Conservation (phyloP, 2,113 vertebrate species). For the Delphinus delphis region DNA sequence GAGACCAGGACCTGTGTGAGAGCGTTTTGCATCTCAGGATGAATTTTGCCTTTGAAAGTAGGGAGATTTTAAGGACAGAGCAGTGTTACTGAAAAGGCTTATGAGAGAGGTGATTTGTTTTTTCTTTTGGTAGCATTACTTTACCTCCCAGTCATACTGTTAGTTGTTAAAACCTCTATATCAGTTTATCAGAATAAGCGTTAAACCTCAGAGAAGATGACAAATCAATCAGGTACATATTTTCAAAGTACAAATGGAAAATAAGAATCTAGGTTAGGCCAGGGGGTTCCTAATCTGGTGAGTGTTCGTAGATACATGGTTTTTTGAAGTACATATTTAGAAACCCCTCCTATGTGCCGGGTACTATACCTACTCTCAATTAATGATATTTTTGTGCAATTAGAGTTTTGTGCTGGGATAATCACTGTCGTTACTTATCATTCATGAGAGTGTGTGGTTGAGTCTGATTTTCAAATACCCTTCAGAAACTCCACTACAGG, state of each 20-base stretch:
- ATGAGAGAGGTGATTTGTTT: background rate
- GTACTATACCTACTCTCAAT: background rate
- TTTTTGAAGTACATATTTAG: background rate
- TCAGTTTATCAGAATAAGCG: constrained; percentile 72
- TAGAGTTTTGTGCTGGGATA: background rate
- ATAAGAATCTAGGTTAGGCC: constrained; percentile 42
- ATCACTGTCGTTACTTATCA: background rate
- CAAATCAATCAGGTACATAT: constrained; percentile 51
- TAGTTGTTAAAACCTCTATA: constrained; percentile 67
- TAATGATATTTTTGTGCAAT: background rate
- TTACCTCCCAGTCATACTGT: constrained; percentile 63
- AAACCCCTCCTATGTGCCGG: background rate
- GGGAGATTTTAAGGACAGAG: background rate
- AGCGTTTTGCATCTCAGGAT: background rate
- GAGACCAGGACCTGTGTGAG: background rate
- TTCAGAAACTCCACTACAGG: background rate
- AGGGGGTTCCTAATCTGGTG: background rate
- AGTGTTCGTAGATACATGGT: background rate
- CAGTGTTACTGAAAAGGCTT: background rate
- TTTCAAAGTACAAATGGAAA: constrained; percentile 63
- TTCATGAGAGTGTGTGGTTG: background rate
- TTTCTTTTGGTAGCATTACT: background rate
- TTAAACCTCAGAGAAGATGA: constrained; percentile 71
- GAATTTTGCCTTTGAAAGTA: constrained; percentile 19
- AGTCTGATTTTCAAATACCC: background rate